phyloP scores from a whole-genome alignment of 2,888 invertebrate species.

The Drosophila austrosaltans region DNA sequence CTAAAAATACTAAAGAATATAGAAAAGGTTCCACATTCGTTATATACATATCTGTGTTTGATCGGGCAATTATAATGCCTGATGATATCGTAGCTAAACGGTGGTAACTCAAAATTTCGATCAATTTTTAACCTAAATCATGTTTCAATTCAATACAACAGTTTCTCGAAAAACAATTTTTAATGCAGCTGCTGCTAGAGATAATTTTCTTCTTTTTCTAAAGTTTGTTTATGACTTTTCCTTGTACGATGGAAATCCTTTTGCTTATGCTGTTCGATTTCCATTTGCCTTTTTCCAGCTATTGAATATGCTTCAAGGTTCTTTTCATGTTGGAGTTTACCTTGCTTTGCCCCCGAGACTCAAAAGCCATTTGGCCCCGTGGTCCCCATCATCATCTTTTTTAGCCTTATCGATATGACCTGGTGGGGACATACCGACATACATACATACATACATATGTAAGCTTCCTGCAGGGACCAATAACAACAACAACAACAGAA shows the following conservation, averaged over 20 bases:
- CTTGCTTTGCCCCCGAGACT: constrained; percentile 3
- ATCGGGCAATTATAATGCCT: too few species aligned
- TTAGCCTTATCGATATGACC: constrained; percentile 31
- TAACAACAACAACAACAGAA: constrained; percentile 21
- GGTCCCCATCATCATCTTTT: constrained; percentile 3
- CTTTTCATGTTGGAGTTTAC: constrained; percentile 3
- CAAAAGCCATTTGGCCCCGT: background rate
- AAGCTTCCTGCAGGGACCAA: constrained; percentile 8
- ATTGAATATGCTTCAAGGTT: constrained; percentile 3
- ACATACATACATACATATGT: constrained; percentile 10
- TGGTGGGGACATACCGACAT: constrained; percentile 5
- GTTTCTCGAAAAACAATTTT: too few species aligned
- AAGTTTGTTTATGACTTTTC: background rate
- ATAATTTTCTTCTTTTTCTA: too few species aligned
- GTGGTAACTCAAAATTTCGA: too few species aligned
- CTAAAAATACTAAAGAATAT: too few species aligned
- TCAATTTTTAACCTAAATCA: too few species aligned
- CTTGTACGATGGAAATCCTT: background rate
- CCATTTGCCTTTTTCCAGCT: constrained; percentile 2
- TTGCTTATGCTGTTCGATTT: too few species aligned
- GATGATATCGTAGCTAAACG: too few species aligned
- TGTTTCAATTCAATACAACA: too few species aligned
- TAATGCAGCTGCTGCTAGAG: too few species aligned
- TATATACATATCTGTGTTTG: too few species aligned
- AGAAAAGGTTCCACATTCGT: too few species aligned